phyloP scores from a whole-genome alignment of 2,888 invertebrate species.

The Trilocha varians region DNA sequence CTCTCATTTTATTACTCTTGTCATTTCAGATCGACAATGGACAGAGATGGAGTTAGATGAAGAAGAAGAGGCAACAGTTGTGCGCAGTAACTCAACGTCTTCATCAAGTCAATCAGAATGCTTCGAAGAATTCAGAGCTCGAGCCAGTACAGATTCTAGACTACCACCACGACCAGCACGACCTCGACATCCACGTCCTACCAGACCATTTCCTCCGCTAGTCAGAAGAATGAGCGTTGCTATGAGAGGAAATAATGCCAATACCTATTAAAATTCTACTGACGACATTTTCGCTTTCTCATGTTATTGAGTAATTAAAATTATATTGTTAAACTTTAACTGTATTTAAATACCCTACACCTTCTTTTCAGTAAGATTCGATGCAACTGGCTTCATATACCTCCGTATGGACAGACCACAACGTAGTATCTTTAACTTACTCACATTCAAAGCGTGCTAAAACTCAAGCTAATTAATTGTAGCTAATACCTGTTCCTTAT shows the following conservation, averaged over 20 bases:
- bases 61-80: conserved; percentile 63
- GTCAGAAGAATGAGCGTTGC: conserved; percentile 85
- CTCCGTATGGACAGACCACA: too few relatives aligned
- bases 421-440: too few relatives aligned
- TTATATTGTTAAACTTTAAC: too few relatives aligned
- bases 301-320: too few relatives aligned
- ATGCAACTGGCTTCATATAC: too few relatives aligned
- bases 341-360: too few relatives aligned
- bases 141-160: conserved; percentile 81
- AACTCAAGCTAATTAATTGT: too few relatives aligned
- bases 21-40: conserved; percentile 69
- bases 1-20: not conserved
- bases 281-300: too few relatives aligned
- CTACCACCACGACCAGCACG: conserved; percentile 73
- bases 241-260: conserved; percentile 77
- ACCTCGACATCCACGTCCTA: conserved; percentile 63
- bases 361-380: too few relatives aligned
- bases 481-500: too few relatives aligned
- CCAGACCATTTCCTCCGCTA: conserved; percentile 59
- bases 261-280: conserved; percentile 53
- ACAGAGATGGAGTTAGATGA: conserved; percentile 77
- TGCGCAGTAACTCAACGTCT: conserved; percentile 48
- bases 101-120: conserved; percentile 47
- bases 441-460: too few relatives aligned
- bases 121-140: conserved; percentile 76